Percentiles rank a stretch among this genome's conserved stretches.
These are phyloP conservation scores for Deroplatys truncata DNA, from an alignment of 2,888 invertebrate species.

Conservation along the genomic window DNA sequence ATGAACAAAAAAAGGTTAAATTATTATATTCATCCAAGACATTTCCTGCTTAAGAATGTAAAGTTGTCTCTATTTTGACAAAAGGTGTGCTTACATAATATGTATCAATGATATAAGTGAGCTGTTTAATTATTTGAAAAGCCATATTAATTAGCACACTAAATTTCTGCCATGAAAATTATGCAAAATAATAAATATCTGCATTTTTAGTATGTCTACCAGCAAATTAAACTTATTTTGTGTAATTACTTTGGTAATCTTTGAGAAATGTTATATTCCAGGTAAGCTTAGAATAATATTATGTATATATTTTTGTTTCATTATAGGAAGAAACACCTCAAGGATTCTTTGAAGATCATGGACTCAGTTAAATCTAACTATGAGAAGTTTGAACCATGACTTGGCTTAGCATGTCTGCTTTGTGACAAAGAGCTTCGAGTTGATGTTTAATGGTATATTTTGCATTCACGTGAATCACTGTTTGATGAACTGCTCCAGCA, in stretches of 20 bases:
- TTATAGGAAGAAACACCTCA: slow-evolving; percentile 99
- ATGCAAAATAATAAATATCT: not conserved
- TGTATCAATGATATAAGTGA: too few relatives aligned
- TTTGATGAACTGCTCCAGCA: not conserved
- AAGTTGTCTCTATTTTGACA: too few relatives aligned
- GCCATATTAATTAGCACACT: too few relatives aligned
- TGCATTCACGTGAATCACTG: not conserved
- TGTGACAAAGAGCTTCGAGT: slow-evolving; percentile 4
- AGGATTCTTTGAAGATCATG: slow-evolving; percentile 99
- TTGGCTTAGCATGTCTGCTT: not conserved
- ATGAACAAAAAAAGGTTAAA: too few relatives aligned
- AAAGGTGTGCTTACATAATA: too few relatives aligned
- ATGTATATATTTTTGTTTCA: slow-evolving; percentile 42
- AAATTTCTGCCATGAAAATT: not conserved
- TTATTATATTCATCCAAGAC: too few relatives aligned
- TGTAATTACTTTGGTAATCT: not conserved
- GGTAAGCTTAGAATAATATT: not conserved
- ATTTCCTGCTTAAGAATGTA: too few relatives aligned
- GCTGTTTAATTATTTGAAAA: too few relatives aligned
- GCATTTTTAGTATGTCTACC: not conserved
- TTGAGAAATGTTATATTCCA: not conserved
- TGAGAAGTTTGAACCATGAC: slow-evolving; percentile 1
- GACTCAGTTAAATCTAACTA: slow-evolving; percentile 71
- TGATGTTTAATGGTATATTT: not conserved
- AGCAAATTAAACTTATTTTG: too few relatives aligned